Percentiles rank a stretch among this genome's conserved stretches.
Evolutionary conservation across 1,140 invertebrate species (phyloP).

Genomic region (Gyrodactylus bullatarudis): DNA sequence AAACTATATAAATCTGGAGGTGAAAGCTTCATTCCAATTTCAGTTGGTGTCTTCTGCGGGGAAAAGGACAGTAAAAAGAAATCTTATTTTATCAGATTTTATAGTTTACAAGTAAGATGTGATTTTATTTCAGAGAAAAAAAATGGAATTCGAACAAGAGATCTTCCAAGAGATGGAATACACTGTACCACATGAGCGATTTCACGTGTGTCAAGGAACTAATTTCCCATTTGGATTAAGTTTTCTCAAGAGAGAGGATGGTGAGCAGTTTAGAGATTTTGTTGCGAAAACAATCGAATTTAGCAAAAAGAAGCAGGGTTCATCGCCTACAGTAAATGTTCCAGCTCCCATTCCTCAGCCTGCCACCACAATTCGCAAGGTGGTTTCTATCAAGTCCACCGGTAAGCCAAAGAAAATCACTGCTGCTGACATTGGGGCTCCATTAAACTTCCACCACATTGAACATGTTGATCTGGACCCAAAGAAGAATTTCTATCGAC

Average conservation of each 20-base stretch:
- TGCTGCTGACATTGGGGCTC: not conserved
- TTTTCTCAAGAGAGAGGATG: not conserved
- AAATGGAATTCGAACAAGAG: not conserved
- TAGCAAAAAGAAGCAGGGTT: not conserved
- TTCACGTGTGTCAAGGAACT: not conserved
- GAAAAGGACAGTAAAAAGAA: not conserved
- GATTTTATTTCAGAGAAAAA: not conserved
- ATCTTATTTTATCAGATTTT: not conserved
- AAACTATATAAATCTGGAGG: not conserved
- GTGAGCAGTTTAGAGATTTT: not conserved
- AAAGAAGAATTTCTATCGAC: not conserved
- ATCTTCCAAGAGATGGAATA: not conserved
- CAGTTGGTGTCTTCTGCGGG: not conserved
- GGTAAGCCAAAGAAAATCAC: too few relatives aligned
- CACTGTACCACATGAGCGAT: not conserved
- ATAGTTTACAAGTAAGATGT: not conserved
- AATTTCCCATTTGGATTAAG: not conserved
- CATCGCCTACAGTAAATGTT: not conserved
- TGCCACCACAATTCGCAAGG: not conserved
- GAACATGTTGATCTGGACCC: not conserved
- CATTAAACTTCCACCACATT: not conserved
- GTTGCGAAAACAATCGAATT: not conserved
- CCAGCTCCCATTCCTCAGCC: not conserved
- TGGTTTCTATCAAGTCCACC: not conserved
- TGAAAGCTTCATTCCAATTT: not conserved